Evolutionary conservation across 2,797 vertebrate species (phyloP), one percentile per base, ranked within the genome.

Genomic region (Acropternis orthonyx): DNA sequence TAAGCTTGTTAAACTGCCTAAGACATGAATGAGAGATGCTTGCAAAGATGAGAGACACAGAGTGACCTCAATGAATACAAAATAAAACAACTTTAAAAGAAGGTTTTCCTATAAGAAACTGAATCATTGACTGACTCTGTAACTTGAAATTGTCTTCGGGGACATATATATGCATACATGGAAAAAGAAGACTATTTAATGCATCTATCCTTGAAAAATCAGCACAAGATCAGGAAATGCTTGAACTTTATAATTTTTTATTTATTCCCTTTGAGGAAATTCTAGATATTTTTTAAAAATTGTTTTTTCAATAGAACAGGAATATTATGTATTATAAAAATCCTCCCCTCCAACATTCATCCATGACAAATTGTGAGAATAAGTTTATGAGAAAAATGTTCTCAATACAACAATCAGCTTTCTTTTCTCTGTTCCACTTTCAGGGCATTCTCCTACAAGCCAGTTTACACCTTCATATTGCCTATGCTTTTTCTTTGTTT

Each of bases 1-100:
- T 69, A 73, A n/a, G 67, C n/a, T 74, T 5, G 1, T 56, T 92
- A 78, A 91, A 92, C 68, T 80, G 87, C 63, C 44, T 59, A 16
- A n/a, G 68, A 88, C 72, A 67, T 8, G 41, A 77, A 55, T 67
- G 56, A 85, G 75, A 95, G 62, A 32, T 95, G 43, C 56, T 91
- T 79, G 72, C 73, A 82, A 65, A 93, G 61, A 94, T 43, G 71
- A 93, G 82, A 92, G n/a, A 39, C 63, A 80, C 69, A 66, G 46
- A 26, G 44, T 88, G 85, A 91, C 88, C 61, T 87, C 83, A 82
- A 72, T 78, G 73, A 91, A 86, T 91, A 68, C 59, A 91, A 91
- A 93, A 91, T 74, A 89, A 89, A 89, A 76, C 34, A 79, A 59
- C 46, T 71, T 63, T 74, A 75, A 82, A 87, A 88, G 54, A 71